phyloP scores from a whole-genome alignment of 2,113 vertebrate genomes.

The Mormoops blainvillei region DNA sequence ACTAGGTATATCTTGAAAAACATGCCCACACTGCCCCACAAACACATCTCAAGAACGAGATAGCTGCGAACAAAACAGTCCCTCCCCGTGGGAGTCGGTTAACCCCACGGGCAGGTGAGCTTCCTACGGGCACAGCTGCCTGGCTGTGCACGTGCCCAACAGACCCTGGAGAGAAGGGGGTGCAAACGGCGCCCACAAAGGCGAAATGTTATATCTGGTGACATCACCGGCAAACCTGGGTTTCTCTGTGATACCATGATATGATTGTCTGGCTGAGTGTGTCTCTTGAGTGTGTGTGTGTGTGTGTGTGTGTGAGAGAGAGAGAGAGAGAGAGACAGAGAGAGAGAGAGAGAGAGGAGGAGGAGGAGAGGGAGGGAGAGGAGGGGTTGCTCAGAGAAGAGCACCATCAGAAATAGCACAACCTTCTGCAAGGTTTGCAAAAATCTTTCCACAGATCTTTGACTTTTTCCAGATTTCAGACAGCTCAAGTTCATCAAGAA shows the following conservation, averaged over 20 bases:
- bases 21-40: not conserved
- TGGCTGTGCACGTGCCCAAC: not conserved
- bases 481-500: slow-evolving; percentile 33
- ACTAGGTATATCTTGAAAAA: slow-evolving; percentile 19
- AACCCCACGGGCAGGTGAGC: slow-evolving; percentile 58
- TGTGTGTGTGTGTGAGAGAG: not conserved
- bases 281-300: not conserved
- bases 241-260: slow-evolving; percentile 27
- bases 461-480: slow-evolving; percentile 25
- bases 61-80: slow-evolving; percentile 7
- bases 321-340: not conserved
- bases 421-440: slow-evolving; percentile 26
- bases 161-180: slow-evolving; percentile 18
- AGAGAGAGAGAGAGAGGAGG: not conserved
- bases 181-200: slow-evolving; percentile 54
- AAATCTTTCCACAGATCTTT: slow-evolving; percentile 30
- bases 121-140: slow-evolving; percentile 64
- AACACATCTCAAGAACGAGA: slow-evolving; percentile 20
- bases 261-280: not conserved
- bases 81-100: slow-evolving; percentile 56
- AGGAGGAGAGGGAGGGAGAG: not conserved
- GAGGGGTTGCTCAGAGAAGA: not conserved
- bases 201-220: slow-evolving; percentile 53
- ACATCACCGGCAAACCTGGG: slow-evolving; percentile 62
- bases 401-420: not conserved